A percentile compares a stretch with the other conserved stretches of the same genome.
These are phyloP conservation scores for Pseudeuparius sepicola DNA, from an alignment of 2,888 invertebrate species.

Conservation along the genomic window DNA sequence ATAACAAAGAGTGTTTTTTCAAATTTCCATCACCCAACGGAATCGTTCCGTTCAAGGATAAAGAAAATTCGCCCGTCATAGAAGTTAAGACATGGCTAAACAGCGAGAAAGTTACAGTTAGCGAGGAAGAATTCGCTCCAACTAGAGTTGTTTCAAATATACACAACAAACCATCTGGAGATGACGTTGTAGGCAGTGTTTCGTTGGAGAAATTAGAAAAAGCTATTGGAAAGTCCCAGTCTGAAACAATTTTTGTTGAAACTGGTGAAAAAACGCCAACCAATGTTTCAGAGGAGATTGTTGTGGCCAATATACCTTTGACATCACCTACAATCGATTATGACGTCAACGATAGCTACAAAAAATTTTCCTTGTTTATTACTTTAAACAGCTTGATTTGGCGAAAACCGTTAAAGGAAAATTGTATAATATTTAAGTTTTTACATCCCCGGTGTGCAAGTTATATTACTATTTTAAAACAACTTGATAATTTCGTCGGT, in stretches of 20 bases:
- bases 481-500: slow-evolving; percentile 24
- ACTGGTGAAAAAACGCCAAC: slow-evolving; percentile 12
- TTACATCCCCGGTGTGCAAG: slow-evolving; percentile 33
- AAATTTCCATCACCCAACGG: slow-evolving; percentile 29
- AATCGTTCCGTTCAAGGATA: too few relatives aligned
- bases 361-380: slow-evolving; percentile 30
- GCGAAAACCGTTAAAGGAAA: slow-evolving; percentile 22
- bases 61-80: too few relatives aligned
- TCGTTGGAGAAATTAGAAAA: slow-evolving; percentile 19
- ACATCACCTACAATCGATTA: slow-evolving; percentile 17
- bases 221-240: slow-evolving; percentile 17
- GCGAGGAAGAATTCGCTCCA: slow-evolving; percentile 15
- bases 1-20: slow-evolving; percentile 24
- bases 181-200: too few relatives aligned
- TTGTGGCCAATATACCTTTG: slow-evolving; percentile 22
- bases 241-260: slow-evolving; percentile 12
- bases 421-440: slow-evolving; percentile 31
- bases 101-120: slow-evolving; percentile 8
- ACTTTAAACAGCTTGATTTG: slow-evolving; percentile 29
- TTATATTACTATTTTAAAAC: slow-evolving; percentile 27
- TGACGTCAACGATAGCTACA: slow-evolving; percentile 22
- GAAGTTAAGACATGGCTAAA: slow-evolving; percentile 28
- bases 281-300: slow-evolving; percentile 24
- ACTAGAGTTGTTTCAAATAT: slow-evolving; percentile 22
- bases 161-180: too few relatives aligned